Evolutionary conservation across 2,797 vertebrate genomes (phyloP).

Genomic region (Poecilia picta): DNA sequence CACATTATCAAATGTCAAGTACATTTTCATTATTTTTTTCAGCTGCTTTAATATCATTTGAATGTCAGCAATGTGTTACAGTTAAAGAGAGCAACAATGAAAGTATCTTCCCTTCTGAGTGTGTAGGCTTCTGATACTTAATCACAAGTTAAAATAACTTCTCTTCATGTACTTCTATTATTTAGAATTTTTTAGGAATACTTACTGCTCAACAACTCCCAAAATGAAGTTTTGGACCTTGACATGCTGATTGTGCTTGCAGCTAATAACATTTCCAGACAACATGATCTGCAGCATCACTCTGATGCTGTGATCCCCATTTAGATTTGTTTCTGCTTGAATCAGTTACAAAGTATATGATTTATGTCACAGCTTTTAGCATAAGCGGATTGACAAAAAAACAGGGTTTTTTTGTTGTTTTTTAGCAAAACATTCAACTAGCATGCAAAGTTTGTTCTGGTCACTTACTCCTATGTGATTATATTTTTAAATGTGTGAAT

Average conservation of each 20-base stretch:
- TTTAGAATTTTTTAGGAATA: no score
- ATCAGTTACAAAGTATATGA: background rate
- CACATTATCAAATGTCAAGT: background rate
- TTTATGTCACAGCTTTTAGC: background rate
- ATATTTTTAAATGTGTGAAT: slow-evolving; percentile 29
- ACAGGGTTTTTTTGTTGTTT: no score
- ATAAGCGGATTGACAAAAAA: background rate
- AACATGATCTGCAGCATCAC: background rate
- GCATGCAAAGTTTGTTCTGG: slow-evolving; percentile 18
- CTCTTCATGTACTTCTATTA: background rate
- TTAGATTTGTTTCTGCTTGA: background rate
- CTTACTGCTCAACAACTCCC: background rate
- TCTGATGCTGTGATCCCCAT: background rate
- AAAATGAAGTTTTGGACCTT: background rate
- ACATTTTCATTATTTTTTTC: background rate
- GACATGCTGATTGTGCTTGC: background rate
- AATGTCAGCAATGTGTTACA: background rate
- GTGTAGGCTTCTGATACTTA: background rate
- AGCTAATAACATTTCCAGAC: background rate
- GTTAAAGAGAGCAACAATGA: background rate
- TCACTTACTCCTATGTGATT: slow-evolving; percentile 22
- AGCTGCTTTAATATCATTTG: background rate
- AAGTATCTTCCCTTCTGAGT: background rate
- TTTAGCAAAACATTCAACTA: slow-evolving; percentile 12
- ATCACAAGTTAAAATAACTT: background rate